Evolutionary conservation across 1,140 invertebrate species (phyloP).

Genomic region (Formica exsecta): DNA sequence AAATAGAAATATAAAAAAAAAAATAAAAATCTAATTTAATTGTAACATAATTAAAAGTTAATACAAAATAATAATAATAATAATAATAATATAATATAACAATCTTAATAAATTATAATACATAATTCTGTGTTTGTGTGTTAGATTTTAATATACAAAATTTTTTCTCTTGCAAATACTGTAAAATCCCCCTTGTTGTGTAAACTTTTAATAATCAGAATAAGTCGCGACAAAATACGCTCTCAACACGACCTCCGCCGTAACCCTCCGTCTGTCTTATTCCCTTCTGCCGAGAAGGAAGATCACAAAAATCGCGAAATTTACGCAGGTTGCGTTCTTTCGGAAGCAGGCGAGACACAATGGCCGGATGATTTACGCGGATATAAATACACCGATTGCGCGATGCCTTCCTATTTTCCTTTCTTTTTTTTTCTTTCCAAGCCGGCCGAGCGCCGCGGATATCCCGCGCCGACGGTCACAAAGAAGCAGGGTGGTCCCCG

Average conservation of each 20-base stretch:
- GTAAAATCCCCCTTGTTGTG: neutral
- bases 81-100: neutral
- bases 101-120: conserved; percentile 5
- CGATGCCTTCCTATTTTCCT: conserved; percentile 63
- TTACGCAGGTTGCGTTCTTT: conserved; percentile 52
- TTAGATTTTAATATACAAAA: neutral
- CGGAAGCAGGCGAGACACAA: conserved; percentile 52
- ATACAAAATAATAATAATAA: neutral
- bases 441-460: conserved; percentile 52
- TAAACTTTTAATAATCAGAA: neutral
- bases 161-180: neutral
- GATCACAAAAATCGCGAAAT: conserved; percentile 58
- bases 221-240: neutral
- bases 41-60: neutral
- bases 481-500: conserved; percentile 67
- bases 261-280: neutral
- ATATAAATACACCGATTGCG: conserved; percentile 76
- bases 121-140: neutral
- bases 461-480: conserved; percentile 66
- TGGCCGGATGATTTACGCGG: conserved; percentile 76
- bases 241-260: neutral
- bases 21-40: neutral
- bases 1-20: neutral
- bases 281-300: neutral
- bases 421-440: conserved; percentile 8